These are phyloP conservation scores for Camelus dromedarius DNA, from an alignment of 2,113 vertebrate genomes.

Conservation along the genomic window DNA sequence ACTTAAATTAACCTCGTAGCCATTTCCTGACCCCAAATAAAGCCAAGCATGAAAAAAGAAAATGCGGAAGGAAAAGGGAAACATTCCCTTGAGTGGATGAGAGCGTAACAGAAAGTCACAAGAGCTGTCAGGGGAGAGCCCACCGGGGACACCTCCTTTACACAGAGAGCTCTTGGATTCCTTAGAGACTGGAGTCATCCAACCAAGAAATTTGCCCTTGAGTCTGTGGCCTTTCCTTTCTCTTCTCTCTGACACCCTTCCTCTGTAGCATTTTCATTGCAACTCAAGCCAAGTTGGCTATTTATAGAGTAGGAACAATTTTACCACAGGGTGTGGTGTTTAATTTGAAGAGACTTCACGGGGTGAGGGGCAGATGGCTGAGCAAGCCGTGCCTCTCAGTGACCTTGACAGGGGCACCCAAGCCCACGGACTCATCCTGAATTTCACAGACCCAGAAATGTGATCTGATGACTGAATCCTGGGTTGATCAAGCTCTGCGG, in stretches of 20 bases:
- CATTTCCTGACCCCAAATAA: conserved; percentile 61
- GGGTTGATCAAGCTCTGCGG: background rate
- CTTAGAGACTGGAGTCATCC: conserved; percentile 1
- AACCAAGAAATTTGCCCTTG: conserved; percentile 68
- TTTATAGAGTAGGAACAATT: conserved; percentile 76
- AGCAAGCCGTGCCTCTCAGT: background rate
- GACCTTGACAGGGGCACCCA: conserved; percentile 59
- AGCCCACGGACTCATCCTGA: background rate
- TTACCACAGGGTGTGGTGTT: conserved; percentile 77
- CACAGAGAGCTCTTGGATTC: background rate
- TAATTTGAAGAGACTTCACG: conserved; percentile 77
- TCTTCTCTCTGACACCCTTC: conserved; percentile 58
- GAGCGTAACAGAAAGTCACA: background rate
- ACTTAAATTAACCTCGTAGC: background rate
- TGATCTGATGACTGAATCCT: background rate
- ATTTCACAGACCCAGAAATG: background rate
- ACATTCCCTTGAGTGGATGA: background rate
- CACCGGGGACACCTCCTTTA: background rate
- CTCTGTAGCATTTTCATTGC: conserved; percentile 43
- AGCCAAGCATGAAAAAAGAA: conserved; percentile 18
- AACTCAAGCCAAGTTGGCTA: conserved; percentile 69
- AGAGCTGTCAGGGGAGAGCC: background rate
- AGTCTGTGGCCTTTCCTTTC: conserved; percentile 56
- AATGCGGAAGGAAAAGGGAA: background rate
- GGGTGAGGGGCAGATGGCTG: conserved; percentile 75